Percentiles rank a stretch among this genome's conserved stretches.
These are phyloP conservation scores for Diarsia mendica DNA, from an alignment of 2,888 invertebrate genomes.

Conservation along the genomic window DNA sequence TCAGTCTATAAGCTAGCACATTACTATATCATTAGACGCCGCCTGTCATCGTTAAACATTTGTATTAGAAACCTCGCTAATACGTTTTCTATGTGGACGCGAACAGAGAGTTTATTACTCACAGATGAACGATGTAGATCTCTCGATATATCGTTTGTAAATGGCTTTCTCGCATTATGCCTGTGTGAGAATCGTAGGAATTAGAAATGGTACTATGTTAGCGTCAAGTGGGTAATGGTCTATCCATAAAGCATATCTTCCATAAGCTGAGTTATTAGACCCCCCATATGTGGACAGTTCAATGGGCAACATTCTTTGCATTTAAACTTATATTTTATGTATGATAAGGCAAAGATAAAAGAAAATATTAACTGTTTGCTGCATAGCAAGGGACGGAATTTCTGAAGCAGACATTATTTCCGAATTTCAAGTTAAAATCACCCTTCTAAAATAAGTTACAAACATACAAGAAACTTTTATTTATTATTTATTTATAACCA, in stretches of 20 bases:
- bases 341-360: no score
- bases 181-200: slow-evolving; percentile 31
- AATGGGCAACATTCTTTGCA: neutral
- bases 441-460: neutral
- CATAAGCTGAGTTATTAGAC: no score
- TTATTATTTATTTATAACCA: no score
- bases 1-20: slow-evolving; percentile 33
- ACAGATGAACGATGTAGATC: slow-evolving; percentile 49
- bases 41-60: slow-evolving; percentile 57
- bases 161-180: slow-evolving; percentile 42
- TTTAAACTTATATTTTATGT: neutral
- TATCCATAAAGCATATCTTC: neutral
- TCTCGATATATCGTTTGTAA: slow-evolving; percentile 41
- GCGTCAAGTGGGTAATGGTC: slow-evolving; percentile 5
- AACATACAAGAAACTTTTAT: neutral
- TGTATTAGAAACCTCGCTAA: slow-evolving; percentile 58
- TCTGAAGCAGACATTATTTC: neutral
- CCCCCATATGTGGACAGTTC: neutral
- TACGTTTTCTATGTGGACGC: slow-evolving; percentile 46
- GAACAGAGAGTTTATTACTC: slow-evolving; percentile 45
- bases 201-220: slow-evolving; percentile 34
- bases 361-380: no score
- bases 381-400: neutral
- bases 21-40: slow-evolving; percentile 54
- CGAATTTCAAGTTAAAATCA: neutral